Percentiles rank a stretch among this genome's conserved stretches.
Conservation (phyloP, 1,140 invertebrate genomes). For the Heliconius hewitsoni region DNA sequence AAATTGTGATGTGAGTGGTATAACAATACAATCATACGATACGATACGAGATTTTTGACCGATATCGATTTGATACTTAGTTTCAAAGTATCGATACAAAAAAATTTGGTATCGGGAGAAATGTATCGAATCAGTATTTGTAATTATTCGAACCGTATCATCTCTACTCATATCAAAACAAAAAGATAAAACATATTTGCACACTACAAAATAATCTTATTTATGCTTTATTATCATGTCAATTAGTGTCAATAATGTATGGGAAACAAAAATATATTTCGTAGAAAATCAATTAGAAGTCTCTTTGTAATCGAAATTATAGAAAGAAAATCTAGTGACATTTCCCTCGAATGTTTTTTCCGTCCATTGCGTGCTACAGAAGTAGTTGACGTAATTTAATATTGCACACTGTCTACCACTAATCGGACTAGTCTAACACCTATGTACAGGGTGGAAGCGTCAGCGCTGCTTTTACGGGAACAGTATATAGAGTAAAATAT, state of each 20-base stretch:
- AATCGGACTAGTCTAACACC: not conserved
- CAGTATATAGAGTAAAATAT: no score
- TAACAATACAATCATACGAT: no score
- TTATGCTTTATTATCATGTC: not conserved
- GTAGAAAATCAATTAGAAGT: not conserved
- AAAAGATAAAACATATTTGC: not conserved
- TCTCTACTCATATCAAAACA: not conserved
- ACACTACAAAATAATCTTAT: not conserved
- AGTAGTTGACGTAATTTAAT: not conserved
- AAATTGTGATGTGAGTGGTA: no score
- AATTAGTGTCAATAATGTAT: not conserved
- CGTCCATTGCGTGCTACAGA: not conserved
- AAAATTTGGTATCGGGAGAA: no score
- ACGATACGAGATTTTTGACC: no score
- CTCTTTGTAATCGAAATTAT: not conserved
- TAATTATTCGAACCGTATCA: no score
- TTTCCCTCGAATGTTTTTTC: not conserved
- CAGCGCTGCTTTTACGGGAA: no score
- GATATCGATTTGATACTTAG: no score
- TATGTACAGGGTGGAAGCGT: no score
- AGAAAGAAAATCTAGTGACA: not conserved
- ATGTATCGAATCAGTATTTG: no score
- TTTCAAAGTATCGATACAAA: no score
- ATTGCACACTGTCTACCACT: not conserved
- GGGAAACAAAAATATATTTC: not conserved